A percentile compares a stretch with the other conserved stretches of the same genome.
Evolutionary conservation across 2,888 invertebrate genomes (phyloP).

Genomic region (Boloria euphrosyne): DNA sequence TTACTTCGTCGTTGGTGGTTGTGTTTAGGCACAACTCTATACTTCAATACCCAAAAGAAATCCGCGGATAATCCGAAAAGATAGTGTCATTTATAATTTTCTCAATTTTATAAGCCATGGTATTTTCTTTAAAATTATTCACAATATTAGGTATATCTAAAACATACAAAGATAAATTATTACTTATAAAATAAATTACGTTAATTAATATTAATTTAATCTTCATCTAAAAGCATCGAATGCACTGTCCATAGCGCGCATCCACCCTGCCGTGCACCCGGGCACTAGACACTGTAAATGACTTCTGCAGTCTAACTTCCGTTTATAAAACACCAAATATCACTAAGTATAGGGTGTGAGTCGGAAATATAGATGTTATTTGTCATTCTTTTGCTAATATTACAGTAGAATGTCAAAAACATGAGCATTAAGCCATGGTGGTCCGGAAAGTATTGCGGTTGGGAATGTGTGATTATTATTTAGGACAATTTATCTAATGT

Average conservation of each 20-base stretch:
- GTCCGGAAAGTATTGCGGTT: slow-evolving; percentile 13
- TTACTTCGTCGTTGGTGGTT: no score
- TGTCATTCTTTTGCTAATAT: slow-evolving; percentile 18
- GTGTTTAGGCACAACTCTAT: no score
- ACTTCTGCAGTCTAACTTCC: slow-evolving; percentile 41
- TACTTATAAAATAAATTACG: no score
- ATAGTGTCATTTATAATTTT: no score
- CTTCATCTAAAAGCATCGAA: slow-evolving; percentile 41
- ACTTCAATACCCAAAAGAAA: no score
- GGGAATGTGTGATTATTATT: neutral
- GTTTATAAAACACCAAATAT: slow-evolving; percentile 31
- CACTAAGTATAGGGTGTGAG: slow-evolving; percentile 43
- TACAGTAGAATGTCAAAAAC: slow-evolving; percentile 8
- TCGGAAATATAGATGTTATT: slow-evolving; percentile 35
- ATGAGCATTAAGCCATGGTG: slow-evolving; percentile 2
- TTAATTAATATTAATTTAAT: neutral
- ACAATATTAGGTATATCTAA: no score
- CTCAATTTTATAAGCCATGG: no score
- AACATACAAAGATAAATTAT: no score
- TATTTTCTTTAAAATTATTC: no score
- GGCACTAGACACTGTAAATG: slow-evolving; percentile 42
- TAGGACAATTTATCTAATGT: slow-evolving; percentile 7
- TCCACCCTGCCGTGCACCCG: slow-evolving; percentile 45
- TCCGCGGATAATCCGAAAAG: no score
- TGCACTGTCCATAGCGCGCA: slow-evolving; percentile 47